These are phyloP conservation scores for Drosophila pallidifrons DNA, from an alignment of 1,140 invertebrate genomes.

Conservation along the genomic window DNA sequence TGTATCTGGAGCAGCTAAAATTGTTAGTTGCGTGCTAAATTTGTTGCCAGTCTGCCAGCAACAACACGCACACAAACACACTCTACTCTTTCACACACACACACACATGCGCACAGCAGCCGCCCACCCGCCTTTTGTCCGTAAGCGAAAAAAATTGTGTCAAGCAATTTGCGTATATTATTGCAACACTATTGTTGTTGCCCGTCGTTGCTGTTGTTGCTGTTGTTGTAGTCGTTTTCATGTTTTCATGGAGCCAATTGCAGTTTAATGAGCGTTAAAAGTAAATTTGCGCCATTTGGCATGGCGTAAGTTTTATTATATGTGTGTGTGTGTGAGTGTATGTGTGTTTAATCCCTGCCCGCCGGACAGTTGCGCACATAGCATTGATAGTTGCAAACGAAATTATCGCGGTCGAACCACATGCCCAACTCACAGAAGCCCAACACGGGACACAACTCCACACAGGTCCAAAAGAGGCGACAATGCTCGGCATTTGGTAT, in stretches of 20 bases:
- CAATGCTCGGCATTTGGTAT: conserved; percentile 58
- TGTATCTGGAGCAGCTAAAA: conserved; percentile 79
- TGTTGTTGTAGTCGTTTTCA: conserved; percentile 27
- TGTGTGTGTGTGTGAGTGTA: conserved; percentile 22
- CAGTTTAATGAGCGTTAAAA: conserved; percentile 73
- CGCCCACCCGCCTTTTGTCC: conserved; percentile 47
- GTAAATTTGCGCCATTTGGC: conserved; percentile 58
- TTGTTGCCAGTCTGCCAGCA: conserved; percentile 55
- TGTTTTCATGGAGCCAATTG: conserved; percentile 61
- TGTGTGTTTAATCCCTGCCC: conserved; percentile 44
- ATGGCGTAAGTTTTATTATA: conserved; percentile 42
- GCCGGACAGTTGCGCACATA: conserved; percentile 62
- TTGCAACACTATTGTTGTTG: conserved; percentile 47
- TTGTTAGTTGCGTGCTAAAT: conserved; percentile 82
- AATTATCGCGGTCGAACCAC: conserved; percentile 58
- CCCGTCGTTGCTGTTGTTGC: conserved; percentile 14
- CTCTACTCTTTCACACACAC: neutral
- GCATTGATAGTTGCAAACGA: conserved; percentile 44
- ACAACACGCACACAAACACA: conserved; percentile 39
- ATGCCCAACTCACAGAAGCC: conserved; percentile 62
- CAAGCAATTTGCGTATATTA: conserved; percentile 84
- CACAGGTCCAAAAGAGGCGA: conserved; percentile 56
- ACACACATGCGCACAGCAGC: conserved; percentile 11
- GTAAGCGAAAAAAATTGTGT: conserved; percentile 70
- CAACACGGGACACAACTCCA: conserved; percentile 39